Base-by-base conservation (phyloP, 2,113 vertebrate genomes). In the Pygoscelis antarcticus region DNA sequence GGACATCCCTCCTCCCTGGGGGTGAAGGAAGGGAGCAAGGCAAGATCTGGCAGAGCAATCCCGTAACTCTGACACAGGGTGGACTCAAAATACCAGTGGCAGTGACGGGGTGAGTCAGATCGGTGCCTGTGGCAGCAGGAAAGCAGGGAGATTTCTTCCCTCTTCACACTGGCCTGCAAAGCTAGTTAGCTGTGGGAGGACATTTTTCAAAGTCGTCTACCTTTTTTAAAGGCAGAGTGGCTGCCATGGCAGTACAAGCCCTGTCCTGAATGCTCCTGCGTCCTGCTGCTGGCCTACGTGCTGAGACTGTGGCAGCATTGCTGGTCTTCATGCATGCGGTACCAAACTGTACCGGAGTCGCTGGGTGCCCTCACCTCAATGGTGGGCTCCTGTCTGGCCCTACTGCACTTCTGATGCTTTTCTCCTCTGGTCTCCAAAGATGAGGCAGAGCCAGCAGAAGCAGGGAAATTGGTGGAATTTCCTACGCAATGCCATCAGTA, bases 271-370 rank as follows among this genome's bases (percentile, higher is more conserved):
- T 1, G 7, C 40, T 81, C 1, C 4, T 26, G 17, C 3, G 3
- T 46, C 40, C 51, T 75, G 65, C 83, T 52, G 7, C 51, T 69
- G 49, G 27, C 42, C 11, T 23, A 47, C 55, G 30, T 1, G 0
- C 2, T 62, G 83, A 22, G 19, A 3, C 38, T 0, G 2, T 2
- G 6, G 42, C 68, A 83, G 68, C 76, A 29, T 7, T 34, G 62
- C 25, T 1, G 1, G 19, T 36, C 38, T 54, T 40, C 52, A 14
- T 5, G 16, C 19, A 10, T 0, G 0, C 0, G 0, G 26, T n/a
- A 16, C 80, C 61, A 30, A 58, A 34, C 47, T 3, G 1, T 36
- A 54, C 54, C 3, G 6, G n/a, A 58, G 25, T 34, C 0, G 0
- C 38, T 72, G 64, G 52, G 11, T 36, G 22, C 54, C 64, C 38